Base-by-base conservation (phyloP, 1,140 invertebrate genomes). In the Heliothis virescens region DNA sequence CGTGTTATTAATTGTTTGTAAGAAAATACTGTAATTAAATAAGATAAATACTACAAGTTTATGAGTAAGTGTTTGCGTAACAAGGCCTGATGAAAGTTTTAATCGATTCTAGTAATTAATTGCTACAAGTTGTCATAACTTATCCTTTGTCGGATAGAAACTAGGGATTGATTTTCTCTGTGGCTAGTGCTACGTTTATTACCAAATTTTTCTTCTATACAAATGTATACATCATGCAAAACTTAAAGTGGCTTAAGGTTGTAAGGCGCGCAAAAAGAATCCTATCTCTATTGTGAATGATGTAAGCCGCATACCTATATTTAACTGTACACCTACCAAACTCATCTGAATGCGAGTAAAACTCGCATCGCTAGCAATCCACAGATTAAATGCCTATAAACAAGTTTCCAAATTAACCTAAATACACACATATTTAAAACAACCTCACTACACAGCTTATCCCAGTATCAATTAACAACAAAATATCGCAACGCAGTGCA, bases 401-500 rank as follows among this genome's bases (percentile, higher is more conserved):
- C 15, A 47, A 52, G 3, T 21, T 21, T 4, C 15, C 12, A 65
- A 48, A 67, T 50, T 21, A 53, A 21, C 34, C 3, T 41, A 9
- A 7, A 41, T 41, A 41, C 3, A 41, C 5, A 71, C n/a, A 29
- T 9, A 50, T 21, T 10, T 9, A 2, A 21, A 16, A 13, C 11
- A 10, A 26, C 16, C n/a, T 52, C 21, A 5, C 11, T 50, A 11
- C 16, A 9, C n/a, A 18, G n/a, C 47, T 26, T 57, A n/a, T 57
- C 53, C 3, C 10, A 48, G 26, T 26, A 60, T 62, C 10, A 60
- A 26, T 63, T 57, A 26, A 18, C 16, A 63, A 53, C 60, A 50
- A 60, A 78, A 47, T 81, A 82, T 76, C 62, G 75, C 55, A 82
- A 79, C 52, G 26, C 53, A 71, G 69, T 65, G 74, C 60, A 75